Percentiles rank a stretch among this genome's conserved stretches.
Conservation (phyloP, 2,113 vertebrate genomes). For the Tetrao urogallus region DNA sequence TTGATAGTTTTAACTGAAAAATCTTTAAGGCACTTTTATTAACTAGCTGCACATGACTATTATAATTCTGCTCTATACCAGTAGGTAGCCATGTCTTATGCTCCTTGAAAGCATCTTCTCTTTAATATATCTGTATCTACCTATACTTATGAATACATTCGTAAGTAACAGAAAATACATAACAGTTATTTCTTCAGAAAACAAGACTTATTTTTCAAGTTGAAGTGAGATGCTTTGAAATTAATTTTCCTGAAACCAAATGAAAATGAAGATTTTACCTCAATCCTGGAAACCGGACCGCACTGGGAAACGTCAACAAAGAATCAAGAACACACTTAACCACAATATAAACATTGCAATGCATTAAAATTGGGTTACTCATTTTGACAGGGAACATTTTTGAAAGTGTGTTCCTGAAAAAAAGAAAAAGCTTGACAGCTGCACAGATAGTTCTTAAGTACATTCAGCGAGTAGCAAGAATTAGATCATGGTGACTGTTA, state of each 20-base stretch:
- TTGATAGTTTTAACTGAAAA: background rate
- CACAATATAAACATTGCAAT: background rate
- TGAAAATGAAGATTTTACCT: background rate
- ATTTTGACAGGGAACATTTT: background rate
- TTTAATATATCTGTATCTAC: background rate
- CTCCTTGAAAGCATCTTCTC: background rate
- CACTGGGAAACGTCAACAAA: background rate
- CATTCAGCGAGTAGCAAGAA: background rate
- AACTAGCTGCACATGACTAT: background rate
- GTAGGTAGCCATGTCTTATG: background rate
- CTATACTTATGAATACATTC: too few species aligned
- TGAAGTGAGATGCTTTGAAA: background rate
- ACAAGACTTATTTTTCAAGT: accelerated
- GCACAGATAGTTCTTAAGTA: background rate
- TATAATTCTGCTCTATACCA: background rate
- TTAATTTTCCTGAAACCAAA: background rate
- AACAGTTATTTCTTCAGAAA: background rate
- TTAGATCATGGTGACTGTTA: background rate
- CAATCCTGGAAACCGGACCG: background rate
- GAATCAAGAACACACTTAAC: background rate
- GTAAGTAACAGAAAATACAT: accelerated
- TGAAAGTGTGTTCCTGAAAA: background rate
- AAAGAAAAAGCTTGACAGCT: background rate
- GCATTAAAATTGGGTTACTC: background rate
- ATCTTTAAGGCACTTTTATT: background rate